Percentiles rank a stretch among this genome's conserved stretches.
These are phyloP conservation scores for Oreocharis arfaki DNA, from an alignment of 2,113 vertebrate genomes.

Conservation along the genomic window DNA sequence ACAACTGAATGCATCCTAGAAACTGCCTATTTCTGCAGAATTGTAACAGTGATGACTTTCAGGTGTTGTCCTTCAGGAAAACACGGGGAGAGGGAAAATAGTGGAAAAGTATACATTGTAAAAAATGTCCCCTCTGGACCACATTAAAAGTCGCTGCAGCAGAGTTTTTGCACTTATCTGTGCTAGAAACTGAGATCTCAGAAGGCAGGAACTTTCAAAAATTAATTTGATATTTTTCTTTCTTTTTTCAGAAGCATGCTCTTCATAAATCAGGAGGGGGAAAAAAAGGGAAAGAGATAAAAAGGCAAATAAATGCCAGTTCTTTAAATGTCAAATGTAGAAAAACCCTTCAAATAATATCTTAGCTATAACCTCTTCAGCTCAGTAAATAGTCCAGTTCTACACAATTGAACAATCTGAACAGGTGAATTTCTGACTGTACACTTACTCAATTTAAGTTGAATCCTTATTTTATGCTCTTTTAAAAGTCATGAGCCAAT, in stretches of 20 bases:
- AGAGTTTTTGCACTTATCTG: background rate
- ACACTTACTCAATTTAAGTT: background rate
- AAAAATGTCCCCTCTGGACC: background rate
- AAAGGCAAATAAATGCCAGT: background rate
- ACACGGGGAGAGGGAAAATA: background rate
- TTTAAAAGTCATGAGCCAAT: background rate
- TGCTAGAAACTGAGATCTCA: background rate
- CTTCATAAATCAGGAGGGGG: background rate
- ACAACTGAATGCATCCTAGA: background rate
- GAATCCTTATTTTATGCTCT: background rate
- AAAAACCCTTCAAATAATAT: background rate
- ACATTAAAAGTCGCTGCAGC: background rate
- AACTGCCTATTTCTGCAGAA: background rate
- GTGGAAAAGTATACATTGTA: background rate
- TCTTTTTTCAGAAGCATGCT: background rate
- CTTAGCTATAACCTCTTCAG: background rate
- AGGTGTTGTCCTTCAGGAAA: background rate
- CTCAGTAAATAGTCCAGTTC: background rate
- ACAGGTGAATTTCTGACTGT: background rate
- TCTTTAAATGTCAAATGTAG: background rate
- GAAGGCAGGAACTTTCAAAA: background rate
- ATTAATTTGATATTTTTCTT: background rate
- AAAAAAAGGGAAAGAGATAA: background rate
- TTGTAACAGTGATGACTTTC: background rate
- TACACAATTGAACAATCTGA: background rate